A percentile compares a stretch with the other conserved stretches of the same genome.
phyloP scores from a whole-genome alignment of 2,113 vertebrate species.

The Apodemus speciosus region DNA sequence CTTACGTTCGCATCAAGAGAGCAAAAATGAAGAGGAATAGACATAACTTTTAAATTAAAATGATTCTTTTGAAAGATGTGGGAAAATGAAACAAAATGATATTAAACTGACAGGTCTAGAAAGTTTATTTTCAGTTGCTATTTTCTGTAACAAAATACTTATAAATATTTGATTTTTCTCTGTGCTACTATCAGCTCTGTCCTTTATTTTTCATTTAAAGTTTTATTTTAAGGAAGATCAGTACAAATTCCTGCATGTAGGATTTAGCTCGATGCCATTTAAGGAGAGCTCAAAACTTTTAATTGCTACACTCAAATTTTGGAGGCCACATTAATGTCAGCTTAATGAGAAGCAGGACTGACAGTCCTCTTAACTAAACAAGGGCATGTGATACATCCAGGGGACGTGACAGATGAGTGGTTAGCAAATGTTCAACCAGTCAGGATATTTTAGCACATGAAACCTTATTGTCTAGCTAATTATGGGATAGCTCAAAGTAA shows the following conservation, averaged over 20 bases:
- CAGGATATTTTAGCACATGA: conserved; percentile 66
- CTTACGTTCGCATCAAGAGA: neutral
- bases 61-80: neutral
- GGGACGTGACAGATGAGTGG: conserved; percentile 59
- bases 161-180: neutral
- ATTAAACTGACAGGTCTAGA: neutral
- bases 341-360: neutral
- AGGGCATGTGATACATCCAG: conserved; percentile 15
- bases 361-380: conserved; percentile 57
- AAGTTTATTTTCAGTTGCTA: neutral
- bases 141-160: neutral
- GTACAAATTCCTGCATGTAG: neutral
- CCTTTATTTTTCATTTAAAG: conserved; percentile 4
- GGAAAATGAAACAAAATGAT: neutral
- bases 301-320: conserved; percentile 55
- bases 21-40: neutral
- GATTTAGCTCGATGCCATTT: conserved; percentile 15
- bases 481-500: conserved; percentile 72
- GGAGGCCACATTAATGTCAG: conserved; percentile 40
- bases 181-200: neutral
- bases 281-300: conserved; percentile 43
- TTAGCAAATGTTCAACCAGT: conserved; percentile 59
- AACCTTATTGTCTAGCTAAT: conserved; percentile 71
- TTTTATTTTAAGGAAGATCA: conserved; percentile 16
- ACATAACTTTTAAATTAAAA: neutral